Evolutionary conservation across 2,797 vertebrate species (phyloP).

Genomic region (Acestrorhynchus altus): DNA sequence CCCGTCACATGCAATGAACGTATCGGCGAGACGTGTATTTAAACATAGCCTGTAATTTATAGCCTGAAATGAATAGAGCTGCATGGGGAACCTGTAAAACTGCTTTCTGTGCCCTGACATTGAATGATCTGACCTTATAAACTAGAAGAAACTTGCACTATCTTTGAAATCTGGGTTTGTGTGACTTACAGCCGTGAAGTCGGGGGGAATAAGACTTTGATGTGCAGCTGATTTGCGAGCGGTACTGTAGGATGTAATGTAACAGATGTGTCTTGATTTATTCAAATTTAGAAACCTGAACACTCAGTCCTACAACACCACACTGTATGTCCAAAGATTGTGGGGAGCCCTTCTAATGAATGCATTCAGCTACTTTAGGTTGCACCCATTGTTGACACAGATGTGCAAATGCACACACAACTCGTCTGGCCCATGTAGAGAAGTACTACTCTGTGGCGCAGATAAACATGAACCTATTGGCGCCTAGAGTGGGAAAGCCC

Average conservation of each 20-base stretch:
- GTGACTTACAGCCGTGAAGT: constrained; percentile 3
- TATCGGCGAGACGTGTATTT: constrained; percentile 65
- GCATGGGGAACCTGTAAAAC: constrained; percentile 56
- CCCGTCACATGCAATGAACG: constrained; percentile 68
- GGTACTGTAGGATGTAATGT: not conserved
- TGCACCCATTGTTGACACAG: no score
- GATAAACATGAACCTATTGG: no score
- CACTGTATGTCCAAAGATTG: no score
- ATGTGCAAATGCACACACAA: no score
- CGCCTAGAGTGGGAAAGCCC: no score
- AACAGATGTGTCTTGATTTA: constrained; percentile 21
- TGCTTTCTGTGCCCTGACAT: constrained; percentile 50
- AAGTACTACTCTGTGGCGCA: no score
- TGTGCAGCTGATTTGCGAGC: constrained; percentile 19
- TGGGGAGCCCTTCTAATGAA: no score
- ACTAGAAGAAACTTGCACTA: constrained; percentile 43
- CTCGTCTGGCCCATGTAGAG: no score
- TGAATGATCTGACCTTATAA: constrained; percentile 66
- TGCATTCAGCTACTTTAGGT: no score
- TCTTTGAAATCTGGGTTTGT: constrained; percentile 42
- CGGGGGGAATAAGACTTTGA: constrained; percentile 24
- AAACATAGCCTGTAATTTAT: constrained; percentile 53
- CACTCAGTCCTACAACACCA: no score
- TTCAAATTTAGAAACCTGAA: not conserved
- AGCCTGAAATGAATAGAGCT: constrained; percentile 47